Base-by-base conservation (phyloP, 2,113 vertebrate genomes). In the Acrocephalus arundinaceus region DNA sequence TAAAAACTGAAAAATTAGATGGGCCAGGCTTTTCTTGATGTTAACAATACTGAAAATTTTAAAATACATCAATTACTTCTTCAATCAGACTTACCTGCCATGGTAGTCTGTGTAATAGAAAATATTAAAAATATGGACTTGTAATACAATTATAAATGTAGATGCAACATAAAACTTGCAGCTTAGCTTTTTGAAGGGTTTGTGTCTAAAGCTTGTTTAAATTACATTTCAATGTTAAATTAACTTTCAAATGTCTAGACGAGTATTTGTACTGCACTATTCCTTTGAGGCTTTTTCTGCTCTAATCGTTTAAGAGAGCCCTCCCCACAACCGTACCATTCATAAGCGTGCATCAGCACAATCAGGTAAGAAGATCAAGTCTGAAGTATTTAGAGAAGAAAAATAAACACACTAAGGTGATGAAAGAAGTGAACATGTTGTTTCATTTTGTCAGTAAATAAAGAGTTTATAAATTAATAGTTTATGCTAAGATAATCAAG, bases 401-500 rank as follows among this genome's bases (percentile, higher is more conserved):
- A 83, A 83, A 84, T 73, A 90, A 51, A 55, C 24, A 28, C 28
- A 23, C 55, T 78, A 31, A 70, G 39, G 58, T 92, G 85, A 77
- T 89, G 20, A 94, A 87, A 52, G 35, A 74, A 72, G 33, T 89
- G 33, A 76, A 85, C 25, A 80, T 46, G 62, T 7, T 48, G 15
- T 93, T 92, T 95, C n/a, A 70, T 91, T 96, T 85, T 91, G 17
- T 54, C 45, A 39, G 51, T 87, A 84, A 89, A 77, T 76, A 45
- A 88, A 63, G 63, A 48, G 45, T 35, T 43, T 87, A 63, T 76
- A 77, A 91, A 70, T 81, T 61, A 57, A 10, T 93, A 55, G 19
- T 87, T 94, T 63, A 37, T 89, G 41, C 61, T 94, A 65, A 90
- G 68, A 55, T 95, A 94, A 75, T 93, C 45, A 84, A 93, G n/a